Conservation (phyloP, 2,113 vertebrate genomes). For the Mastomys natalensis region DNA sequence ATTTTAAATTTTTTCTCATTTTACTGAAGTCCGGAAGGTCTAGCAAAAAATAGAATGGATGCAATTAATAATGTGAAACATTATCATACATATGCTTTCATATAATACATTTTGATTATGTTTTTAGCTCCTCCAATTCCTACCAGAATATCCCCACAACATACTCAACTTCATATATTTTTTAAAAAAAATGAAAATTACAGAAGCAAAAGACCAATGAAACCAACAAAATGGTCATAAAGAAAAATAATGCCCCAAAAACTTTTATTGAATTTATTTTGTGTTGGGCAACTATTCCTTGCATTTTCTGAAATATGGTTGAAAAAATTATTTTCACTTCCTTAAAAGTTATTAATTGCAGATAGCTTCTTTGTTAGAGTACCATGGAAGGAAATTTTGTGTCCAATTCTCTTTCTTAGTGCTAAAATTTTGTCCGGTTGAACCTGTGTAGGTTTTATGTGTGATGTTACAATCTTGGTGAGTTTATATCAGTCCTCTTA, state of each 20-base stretch:
- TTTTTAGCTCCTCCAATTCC: not conserved
- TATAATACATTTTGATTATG: not conserved
- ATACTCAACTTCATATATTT: not conserved
- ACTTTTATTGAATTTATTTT: not conserved
- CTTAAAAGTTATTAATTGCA: not conserved
- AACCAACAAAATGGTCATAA: not conserved
- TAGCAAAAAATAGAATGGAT: not conserved
- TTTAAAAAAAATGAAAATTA: not conserved
- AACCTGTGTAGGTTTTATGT: not conserved
- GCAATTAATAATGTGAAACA: fast-evolving
- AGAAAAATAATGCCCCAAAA: not conserved
- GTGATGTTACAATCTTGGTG: not conserved
- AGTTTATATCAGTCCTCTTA: not conserved
- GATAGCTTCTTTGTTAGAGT: not conserved
- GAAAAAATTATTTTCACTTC: not conserved
- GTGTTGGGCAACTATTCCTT: not conserved
- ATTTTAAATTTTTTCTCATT: not conserved
- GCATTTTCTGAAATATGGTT: not conserved
- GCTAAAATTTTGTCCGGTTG: not conserved
- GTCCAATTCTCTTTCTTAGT: not conserved
- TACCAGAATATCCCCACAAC: not conserved
- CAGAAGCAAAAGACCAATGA: not conserved
- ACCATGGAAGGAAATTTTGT: not conserved
- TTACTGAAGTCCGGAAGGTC: not conserved
- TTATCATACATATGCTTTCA: not conserved